Conservation (phyloP, 2,888 invertebrate species). For the Pegoplata infirma region DNA sequence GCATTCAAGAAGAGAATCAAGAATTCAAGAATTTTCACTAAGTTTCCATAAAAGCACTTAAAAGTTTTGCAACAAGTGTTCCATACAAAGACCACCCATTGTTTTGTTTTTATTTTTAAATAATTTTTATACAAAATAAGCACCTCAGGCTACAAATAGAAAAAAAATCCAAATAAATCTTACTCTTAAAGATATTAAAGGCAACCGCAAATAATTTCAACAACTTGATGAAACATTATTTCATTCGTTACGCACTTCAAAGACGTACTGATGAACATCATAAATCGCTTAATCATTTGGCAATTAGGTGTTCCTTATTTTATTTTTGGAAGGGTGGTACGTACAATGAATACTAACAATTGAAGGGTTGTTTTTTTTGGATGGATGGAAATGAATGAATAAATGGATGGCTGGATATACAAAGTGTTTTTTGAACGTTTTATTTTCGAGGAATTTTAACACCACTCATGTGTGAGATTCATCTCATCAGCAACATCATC, state of each 20-base stretch:
- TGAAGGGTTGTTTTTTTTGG: conserved; percentile 35
- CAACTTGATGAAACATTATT: conserved; percentile 63
- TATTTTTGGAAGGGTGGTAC: conserved; percentile 30
- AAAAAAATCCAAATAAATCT: conserved; percentile 37
- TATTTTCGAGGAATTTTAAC: conserved; percentile 64
- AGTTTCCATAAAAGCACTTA: no score
- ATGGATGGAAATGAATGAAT: neutral
- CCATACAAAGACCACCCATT: conserved; percentile 30
- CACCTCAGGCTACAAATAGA: conserved; percentile 13
- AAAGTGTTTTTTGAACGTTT: conserved; percentile 27
- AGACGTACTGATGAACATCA: conserved; percentile 71
- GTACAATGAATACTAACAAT: neutral
- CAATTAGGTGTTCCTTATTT: conserved; percentile 72
- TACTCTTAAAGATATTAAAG: conserved; percentile 58
- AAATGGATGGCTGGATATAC: no score
- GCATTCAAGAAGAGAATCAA: no score
- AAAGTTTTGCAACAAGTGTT: conserved; percentile 21
- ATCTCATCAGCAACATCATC: conserved; percentile 62
- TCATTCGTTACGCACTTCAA: conserved; percentile 69
- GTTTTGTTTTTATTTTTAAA: conserved; percentile 46
- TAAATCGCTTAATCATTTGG: conserved; percentile 79
- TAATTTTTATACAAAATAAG: conserved; percentile 20
- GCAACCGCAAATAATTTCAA: conserved; percentile 60
- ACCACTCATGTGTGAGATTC: conserved; percentile 77
- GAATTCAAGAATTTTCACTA: no score